These are phyloP conservation scores for Amphipyra tragopoginis DNA, from an alignment of 2,888 invertebrate species.

Conservation along the genomic window DNA sequence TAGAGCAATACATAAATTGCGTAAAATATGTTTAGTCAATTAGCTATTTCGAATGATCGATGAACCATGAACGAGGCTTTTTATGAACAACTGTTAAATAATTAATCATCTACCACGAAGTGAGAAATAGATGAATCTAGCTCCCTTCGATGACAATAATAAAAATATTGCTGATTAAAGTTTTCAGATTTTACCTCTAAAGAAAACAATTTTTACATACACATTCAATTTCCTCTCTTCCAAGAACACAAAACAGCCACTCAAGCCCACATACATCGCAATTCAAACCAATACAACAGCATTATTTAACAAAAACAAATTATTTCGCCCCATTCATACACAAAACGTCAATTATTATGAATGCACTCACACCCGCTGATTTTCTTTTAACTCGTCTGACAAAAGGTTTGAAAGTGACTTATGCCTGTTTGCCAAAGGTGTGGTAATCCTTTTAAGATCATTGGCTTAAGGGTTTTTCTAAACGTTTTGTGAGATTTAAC, in stretches of 20 bases:
- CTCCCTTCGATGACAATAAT: too few relatives aligned
- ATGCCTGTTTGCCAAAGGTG: constrained; percentile 74
- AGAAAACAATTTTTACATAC: background rate
- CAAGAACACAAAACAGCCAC: constrained; percentile 23
- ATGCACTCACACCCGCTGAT: constrained; percentile 72
- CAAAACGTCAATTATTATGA: constrained; percentile 59
- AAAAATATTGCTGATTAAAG: too few relatives aligned
- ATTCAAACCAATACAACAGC: constrained; percentile 30
- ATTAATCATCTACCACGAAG: too few relatives aligned
- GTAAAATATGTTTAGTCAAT: too few relatives aligned
- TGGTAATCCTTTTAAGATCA: constrained; percentile 69
- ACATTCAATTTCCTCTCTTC: constrained; percentile 27
- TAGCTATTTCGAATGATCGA: too few relatives aligned
- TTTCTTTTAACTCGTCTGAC: constrained; percentile 73
- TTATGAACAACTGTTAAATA: too few relatives aligned
- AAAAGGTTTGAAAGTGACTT: constrained; percentile 74
- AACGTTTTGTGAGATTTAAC: constrained; percentile 8
- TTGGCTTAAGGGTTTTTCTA: constrained; percentile 56
- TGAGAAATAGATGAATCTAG: too few relatives aligned
- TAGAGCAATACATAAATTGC: too few relatives aligned
- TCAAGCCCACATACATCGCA: constrained; percentile 50
- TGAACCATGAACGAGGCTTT: too few relatives aligned
- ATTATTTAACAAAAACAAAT: constrained; percentile 65
- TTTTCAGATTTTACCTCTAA: background rate
- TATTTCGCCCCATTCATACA: constrained; percentile 61